Evolutionary conservation across 2,888 invertebrate genomes (phyloP).

Genomic region (Aphidius colemani): DNA sequence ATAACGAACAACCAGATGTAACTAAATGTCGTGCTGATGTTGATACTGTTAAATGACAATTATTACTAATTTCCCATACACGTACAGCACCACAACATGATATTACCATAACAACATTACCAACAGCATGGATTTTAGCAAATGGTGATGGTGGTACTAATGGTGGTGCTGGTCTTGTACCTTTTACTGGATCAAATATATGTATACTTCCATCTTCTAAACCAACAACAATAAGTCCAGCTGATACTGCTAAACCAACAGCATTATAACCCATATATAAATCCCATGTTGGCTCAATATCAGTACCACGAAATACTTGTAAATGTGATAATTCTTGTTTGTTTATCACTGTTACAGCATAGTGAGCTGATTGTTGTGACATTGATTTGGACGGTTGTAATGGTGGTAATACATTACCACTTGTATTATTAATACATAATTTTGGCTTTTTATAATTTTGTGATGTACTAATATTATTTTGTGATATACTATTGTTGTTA

Average conservation of each 20-base stretch:
- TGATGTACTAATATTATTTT: conserved; percentile 21
- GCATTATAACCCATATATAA: conserved; percentile 55
- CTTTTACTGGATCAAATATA: conserved; percentile 54
- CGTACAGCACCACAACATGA: conserved; percentile 57
- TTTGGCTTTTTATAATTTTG: conserved; percentile 47
- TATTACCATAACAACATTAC: conserved; percentile 57
- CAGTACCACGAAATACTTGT: conserved; percentile 55
- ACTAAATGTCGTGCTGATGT: conserved; percentile 56
- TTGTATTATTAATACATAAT: conserved; percentile 36
- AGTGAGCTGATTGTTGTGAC: conserved; percentile 56
- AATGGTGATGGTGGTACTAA: conserved; percentile 55
- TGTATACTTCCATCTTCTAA: conserved; percentile 56
- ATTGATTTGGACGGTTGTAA: conserved; percentile 51
- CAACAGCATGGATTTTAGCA: conserved; percentile 54
- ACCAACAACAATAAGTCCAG: conserved; percentile 53
- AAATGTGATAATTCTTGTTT: conserved; percentile 52
- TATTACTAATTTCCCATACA: conserved; percentile 56
- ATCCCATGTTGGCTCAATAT: conserved; percentile 54
- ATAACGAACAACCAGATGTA: conserved; percentile 50
- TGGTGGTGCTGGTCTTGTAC: conserved; percentile 53
- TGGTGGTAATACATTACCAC: conserved; percentile 49
- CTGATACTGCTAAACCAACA: conserved; percentile 55
- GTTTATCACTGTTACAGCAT: conserved; percentile 54
- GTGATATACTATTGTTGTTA: not conserved
- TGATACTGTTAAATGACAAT: conserved; percentile 52